Evolutionary conservation across 2,797 vertebrate genomes (phyloP).

Genomic region (Poecile montanus): DNA sequence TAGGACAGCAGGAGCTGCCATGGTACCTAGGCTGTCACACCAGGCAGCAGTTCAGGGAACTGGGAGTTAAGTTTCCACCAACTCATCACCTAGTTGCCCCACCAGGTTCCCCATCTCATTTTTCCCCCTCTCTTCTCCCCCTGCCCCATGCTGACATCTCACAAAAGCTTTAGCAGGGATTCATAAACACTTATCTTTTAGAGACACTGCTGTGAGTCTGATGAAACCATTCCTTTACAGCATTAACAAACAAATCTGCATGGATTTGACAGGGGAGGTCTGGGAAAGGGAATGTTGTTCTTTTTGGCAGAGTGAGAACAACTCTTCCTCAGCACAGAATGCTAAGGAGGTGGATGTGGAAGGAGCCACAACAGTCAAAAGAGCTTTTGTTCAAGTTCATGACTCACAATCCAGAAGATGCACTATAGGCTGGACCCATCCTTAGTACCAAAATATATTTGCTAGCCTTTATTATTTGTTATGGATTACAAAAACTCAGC

Average conservation of each 20-base stretch:
- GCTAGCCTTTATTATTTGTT: neutral
- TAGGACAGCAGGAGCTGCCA: neutral
- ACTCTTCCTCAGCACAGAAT: neutral
- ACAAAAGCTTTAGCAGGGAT: neutral
- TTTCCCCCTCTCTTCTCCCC: neutral
- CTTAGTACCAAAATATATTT: neutral
- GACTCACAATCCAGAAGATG: neutral
- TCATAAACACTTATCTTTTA: neutral
- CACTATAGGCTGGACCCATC: neutral
- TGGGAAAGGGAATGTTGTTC: neutral
- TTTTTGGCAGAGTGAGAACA: neutral
- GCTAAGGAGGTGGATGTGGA: neutral
- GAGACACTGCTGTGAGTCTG: neutral
- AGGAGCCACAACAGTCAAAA: neutral
- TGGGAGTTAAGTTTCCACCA: neutral
- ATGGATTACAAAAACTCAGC: neutral
- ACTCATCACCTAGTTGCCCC: neutral
- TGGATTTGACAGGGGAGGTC: neutral
- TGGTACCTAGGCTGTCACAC: neutral
- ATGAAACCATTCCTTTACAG: neutral
- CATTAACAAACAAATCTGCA: neutral
- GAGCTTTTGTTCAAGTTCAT: neutral
- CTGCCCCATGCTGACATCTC: neutral
- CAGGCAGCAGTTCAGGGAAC: neutral
- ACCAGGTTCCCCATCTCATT: neutral